These are phyloP conservation scores for Micoletzkya japonica DNA, from an alignment of 2,888 invertebrate genomes.

Conservation along the genomic window DNA sequence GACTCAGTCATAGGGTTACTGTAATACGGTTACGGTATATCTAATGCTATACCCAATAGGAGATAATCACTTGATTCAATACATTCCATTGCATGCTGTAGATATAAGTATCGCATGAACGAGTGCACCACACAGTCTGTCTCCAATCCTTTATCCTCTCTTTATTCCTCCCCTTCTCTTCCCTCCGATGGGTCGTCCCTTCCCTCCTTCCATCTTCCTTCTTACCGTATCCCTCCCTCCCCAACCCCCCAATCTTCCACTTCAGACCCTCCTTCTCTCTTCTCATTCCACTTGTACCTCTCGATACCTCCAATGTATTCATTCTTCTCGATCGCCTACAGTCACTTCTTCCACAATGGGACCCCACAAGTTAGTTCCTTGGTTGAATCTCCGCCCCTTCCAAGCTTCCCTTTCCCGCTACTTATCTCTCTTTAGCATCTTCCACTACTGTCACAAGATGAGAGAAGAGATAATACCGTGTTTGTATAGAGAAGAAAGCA, in stretches of 20 bases:
- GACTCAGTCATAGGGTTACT: neutral
- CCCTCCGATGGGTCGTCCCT: neutral
- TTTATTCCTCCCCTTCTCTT: neutral
- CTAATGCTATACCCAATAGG: too few species aligned
- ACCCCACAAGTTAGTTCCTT: neutral
- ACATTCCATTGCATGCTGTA: too few species aligned
- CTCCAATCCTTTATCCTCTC: conserved; percentile 3
- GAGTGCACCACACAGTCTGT: too few species aligned
- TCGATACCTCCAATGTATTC: neutral
- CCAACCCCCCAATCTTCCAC: neutral
- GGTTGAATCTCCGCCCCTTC: too few species aligned
- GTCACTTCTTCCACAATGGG: neutral
- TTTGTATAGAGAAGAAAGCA: neutral
- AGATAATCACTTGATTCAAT: too few species aligned
- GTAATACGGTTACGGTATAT: too few species aligned
- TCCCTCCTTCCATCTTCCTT: neutral
- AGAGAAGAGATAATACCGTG: conserved; percentile 4
- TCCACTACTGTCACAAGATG: conserved; percentile 9
- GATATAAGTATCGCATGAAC: too few species aligned
- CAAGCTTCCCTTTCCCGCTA: neutral
- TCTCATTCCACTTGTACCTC: neutral
- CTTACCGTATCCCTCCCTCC: too few species aligned
- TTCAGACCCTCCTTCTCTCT: neutral
- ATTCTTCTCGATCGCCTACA: neutral
- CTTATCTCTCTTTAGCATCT: neutral